These are phyloP conservation scores for Nymphalis polychloros DNA, from an alignment of 2,888 invertebrate species.

Conservation along the genomic window DNA sequence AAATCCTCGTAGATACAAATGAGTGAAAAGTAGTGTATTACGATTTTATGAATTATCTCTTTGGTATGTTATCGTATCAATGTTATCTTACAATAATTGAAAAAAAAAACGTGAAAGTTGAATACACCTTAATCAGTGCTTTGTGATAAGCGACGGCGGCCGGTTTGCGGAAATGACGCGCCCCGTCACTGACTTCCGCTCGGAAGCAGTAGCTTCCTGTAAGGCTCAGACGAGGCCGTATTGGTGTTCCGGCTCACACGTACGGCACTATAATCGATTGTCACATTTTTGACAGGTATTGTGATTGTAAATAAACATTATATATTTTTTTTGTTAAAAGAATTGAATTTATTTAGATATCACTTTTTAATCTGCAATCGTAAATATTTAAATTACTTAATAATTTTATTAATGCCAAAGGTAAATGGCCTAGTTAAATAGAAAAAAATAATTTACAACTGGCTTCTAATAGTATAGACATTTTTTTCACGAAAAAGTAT, in stretches of 20 bases:
- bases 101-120: constrained; percentile 30
- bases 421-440: no score
- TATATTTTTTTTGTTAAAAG: no score
- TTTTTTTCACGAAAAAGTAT: no score
- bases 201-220: constrained; percentile 70
- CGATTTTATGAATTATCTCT: background rate
- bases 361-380: no score
- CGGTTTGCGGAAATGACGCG: constrained; percentile 58
- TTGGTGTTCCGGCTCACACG: constrained; percentile 28
- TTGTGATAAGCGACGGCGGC: constrained; percentile 22
- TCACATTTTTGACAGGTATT: constrained; percentile 10
- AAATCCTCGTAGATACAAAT: no score
- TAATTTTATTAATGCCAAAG: no score
- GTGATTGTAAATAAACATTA: background rate
- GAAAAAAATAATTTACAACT: no score
- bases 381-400: no score
- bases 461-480: no score
- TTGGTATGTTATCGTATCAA: background rate
- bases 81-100: constrained; percentile 16
- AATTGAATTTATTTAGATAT: no score
- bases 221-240: constrained; percentile 54
- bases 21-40: no score
- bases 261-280: constrained; percentile 16
- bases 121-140: constrained; percentile 23
- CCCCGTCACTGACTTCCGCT: constrained; percentile 66